Base-by-base conservation (phyloP, 1,140 invertebrate species). In the Drosophila arizonae region DNA sequence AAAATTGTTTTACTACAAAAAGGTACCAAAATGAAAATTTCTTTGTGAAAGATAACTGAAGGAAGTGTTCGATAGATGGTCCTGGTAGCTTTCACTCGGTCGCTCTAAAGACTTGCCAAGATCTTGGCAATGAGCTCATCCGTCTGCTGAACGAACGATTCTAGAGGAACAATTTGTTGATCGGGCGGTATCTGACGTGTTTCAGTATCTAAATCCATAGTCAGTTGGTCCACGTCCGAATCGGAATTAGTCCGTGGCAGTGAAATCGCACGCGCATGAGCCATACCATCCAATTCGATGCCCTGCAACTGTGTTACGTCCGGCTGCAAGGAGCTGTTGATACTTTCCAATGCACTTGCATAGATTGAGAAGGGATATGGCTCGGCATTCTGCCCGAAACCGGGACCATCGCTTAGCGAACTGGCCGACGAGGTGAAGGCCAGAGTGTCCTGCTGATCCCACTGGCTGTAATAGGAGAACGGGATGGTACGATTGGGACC, bases 111-210 rank as follows among this genome's bases (percentile, higher is more conserved):
- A 4, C 0, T 5, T 4, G 67, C 30, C 39, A 10, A 28, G 13
- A 70, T 36, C 15, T 55, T 28, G 6, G 58, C 60, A 3, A 70
- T 70, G 3, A 70, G 60, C 6, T 70, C 60, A 4, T 62, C 67
- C 4, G 67, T 70, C 33, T 70, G 60, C 43, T 64, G 30, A n/a
- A 70, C 10, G 21, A 21, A 55, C 3, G 3, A 13, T 1, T 50
- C 39, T 1, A 70, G 50, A 4, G 67, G 67, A 13, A 56, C 30
- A 13, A 56, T 39, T 6, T 48, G n/a, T 13, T 46, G 17, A 1
- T 36, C 51, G 9, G 6, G 26, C 6, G 26, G 21, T 24, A 24
- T 24, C 21, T 2, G 21, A 1, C 21, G 21, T 24, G 2, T 3
- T 24, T 24, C 21, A 24, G 21, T 24, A 3, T 45, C 17, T 0